Conservation (phyloP, 1,140 invertebrate genomes). For the Gyrodactylus bullatarudis region DNA sequence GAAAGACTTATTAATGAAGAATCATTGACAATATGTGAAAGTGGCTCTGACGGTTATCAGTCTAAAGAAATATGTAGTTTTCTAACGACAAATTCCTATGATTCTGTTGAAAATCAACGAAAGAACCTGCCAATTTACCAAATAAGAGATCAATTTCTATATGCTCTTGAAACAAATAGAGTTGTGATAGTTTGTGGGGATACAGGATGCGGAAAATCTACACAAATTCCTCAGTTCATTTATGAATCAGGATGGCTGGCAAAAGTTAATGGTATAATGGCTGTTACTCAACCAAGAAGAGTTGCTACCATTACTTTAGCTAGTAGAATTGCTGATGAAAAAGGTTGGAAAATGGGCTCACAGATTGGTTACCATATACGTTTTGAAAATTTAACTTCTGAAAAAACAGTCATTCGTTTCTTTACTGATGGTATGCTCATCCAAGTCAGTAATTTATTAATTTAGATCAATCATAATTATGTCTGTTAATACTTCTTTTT, state of each 20-base stretch:
- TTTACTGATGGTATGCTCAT: slow-evolving; percentile 79
- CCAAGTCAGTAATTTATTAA: no score
- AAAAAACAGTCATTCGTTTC: slow-evolving; percentile 51
- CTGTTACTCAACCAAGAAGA: slow-evolving; percentile 56
- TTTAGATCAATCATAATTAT: no score
- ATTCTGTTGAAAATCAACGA: neutral
- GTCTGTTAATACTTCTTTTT: no score
- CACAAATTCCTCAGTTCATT: slow-evolving; percentile 68
- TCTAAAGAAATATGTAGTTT: neutral
- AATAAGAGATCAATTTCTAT: neutral
- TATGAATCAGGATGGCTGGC: slow-evolving; percentile 47
- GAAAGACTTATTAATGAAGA: neutral
- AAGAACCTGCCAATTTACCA: neutral
- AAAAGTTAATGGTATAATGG: slow-evolving; percentile 28
- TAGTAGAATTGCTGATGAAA: slow-evolving; percentile 54
- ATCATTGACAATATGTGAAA: neutral
- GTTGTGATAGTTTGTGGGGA: slow-evolving; percentile 55
- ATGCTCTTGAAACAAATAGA: slow-evolving; percentile 15
- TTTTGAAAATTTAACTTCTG: slow-evolving; percentile 39
- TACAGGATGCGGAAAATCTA: slow-evolving; percentile 82
- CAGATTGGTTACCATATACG: slow-evolving; percentile 62
- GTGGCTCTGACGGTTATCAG: neutral
- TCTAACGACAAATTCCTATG: neutral
- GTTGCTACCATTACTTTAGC: slow-evolving; percentile 61
- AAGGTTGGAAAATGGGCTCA: slow-evolving; percentile 36